A percentile compares a stretch with the other conserved stretches of the same genome.
phyloP scores from a whole-genome alignment of 1,140 invertebrate species.

The Cherax quadricarinatus region DNA sequence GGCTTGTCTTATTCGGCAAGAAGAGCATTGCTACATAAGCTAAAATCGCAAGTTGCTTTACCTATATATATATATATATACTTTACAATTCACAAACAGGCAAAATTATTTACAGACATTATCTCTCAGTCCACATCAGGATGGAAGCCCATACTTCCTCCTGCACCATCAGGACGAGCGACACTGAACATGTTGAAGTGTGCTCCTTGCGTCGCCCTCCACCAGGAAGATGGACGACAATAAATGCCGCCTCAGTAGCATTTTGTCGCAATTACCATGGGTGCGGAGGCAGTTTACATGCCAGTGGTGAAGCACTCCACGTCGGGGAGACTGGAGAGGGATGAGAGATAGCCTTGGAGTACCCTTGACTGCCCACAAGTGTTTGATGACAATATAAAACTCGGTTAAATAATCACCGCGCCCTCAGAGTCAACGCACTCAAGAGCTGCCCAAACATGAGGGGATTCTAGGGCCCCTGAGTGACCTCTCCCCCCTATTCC shows the following conservation, averaged over 20 bases:
- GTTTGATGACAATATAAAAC: conserved; percentile 72
- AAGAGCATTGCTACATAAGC: too few species aligned
- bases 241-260: conserved; percentile 26
- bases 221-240: not conserved
- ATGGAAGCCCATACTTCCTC: not conserved
- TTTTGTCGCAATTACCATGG: conserved; percentile 31
- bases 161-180: not conserved
- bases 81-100: too few species aligned
- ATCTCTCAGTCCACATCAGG: too few species aligned
- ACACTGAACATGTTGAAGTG: conserved; percentile 1
- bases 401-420: conserved; percentile 69
- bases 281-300: not conserved
- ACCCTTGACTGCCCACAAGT: conserved; percentile 69
- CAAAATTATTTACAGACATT: too few species aligned
- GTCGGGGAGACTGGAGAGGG: not conserved
- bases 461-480: conserved; percentile 37
- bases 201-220: not conserved
- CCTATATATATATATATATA: not conserved
- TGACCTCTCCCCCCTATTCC: conserved; percentile 40
- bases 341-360: conserved; percentile 66
- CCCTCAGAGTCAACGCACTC: conserved; percentile 68
- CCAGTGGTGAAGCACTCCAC: conserved; percentile 2
- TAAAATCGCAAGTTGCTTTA: too few species aligned
- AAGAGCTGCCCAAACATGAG: conserved; percentile 62
- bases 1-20: too few species aligned